Evolutionary conservation across 2,113 vertebrate genomes (phyloP).

Genomic region (Nematolebias whitei): DNA sequence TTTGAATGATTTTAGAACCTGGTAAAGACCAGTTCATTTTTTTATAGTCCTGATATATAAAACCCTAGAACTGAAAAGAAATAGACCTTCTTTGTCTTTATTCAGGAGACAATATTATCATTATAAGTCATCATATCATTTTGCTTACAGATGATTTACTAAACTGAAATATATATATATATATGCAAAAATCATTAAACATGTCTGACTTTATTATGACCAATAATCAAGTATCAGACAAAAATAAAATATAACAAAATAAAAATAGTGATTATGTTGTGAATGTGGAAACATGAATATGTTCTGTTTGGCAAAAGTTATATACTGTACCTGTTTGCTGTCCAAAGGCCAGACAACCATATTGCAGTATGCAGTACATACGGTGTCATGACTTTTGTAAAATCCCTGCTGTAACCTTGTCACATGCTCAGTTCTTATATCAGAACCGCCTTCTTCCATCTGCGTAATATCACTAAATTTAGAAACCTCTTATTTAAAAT

Average conservation of each 20-base stretch:
- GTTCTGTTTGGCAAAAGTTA: background rate
- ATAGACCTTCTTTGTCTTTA: background rate
- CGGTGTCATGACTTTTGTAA: background rate
- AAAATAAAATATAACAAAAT: background rate
- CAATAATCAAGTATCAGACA: background rate
- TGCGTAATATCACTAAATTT: too few species aligned
- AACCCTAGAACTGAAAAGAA: too few species aligned
- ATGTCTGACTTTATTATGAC: background rate
- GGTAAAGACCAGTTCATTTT: too few species aligned
- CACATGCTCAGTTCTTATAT: background rate
- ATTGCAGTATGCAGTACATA: background rate
- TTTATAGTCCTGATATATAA: too few species aligned
- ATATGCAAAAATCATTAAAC: background rate
- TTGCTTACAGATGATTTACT: conserved; percentile 36
- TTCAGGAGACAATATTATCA: conserved; percentile 7
- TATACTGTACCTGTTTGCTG: background rate
- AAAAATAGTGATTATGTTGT: background rate
- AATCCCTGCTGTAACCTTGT: background rate
- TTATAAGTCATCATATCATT: conserved; percentile 30
- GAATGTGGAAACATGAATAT: background rate
- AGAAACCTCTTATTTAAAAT: too few species aligned
- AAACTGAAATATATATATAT: background rate
- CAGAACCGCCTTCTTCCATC: too few species aligned
- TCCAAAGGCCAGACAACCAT: background rate
- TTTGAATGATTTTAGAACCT: too few species aligned